These are phyloP conservation scores for Geopemphigus sp. DNA, from an alignment of 1,140 invertebrate species.

Conservation along the genomic window DNA sequence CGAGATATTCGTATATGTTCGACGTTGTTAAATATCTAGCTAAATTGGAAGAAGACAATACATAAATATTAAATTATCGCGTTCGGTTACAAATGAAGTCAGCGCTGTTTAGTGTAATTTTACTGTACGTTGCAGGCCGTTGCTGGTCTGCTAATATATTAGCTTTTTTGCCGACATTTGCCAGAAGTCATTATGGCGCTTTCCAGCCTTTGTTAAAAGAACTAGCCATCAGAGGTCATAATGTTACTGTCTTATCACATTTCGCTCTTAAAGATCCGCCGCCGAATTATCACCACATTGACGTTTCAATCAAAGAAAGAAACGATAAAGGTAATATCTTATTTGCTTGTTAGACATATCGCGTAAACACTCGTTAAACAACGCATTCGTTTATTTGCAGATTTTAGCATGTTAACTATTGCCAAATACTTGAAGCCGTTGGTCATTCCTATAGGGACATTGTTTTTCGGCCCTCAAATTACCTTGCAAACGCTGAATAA, in stretches of 20 bases:
- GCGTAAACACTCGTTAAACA: background rate
- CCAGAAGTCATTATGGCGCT: constrained; percentile 55
- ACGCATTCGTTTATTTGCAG: constrained; percentile 17
- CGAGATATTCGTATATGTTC: too few species aligned
- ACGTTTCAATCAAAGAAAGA: constrained; percentile 13
- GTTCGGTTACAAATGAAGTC: constrained; percentile 8
- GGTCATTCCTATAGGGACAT: background rate
- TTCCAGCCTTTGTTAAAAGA: constrained; percentile 54
- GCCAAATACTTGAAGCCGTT: background rate
- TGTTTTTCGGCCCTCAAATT: constrained; percentile 17
- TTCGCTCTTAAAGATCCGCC: constrained; percentile 52
- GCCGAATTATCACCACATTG: constrained; percentile 38
- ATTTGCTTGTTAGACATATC: background rate
- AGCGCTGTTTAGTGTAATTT: background rate
- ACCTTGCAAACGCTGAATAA: constrained; percentile 21
- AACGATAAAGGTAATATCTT: background rate
- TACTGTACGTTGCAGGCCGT: background rate
- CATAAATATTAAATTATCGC: too few species aligned
- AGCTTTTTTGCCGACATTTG: constrained; percentile 52
- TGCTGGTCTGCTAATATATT: constrained; percentile 53
- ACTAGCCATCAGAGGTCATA: constrained; percentile 54
- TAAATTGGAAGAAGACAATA: too few species aligned
- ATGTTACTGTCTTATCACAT: constrained; percentile 54
- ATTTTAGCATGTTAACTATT: constrained; percentile 25
- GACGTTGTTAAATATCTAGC: too few species aligned